phyloP scores from a whole-genome alignment of 1,140 invertebrate genomes.

The Archivesica marissinica region DNA sequence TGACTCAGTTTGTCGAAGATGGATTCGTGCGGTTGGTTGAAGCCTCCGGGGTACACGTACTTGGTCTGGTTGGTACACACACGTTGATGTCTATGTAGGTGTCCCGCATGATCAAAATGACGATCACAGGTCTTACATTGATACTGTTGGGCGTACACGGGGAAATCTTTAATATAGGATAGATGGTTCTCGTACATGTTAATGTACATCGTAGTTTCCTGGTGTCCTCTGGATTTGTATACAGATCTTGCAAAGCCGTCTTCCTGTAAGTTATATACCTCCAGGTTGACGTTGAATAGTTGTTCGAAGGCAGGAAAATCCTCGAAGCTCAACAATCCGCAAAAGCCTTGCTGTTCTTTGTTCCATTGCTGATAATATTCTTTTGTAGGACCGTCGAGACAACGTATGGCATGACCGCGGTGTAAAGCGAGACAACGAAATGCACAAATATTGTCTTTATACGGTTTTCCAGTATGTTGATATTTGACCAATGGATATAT shows the following conservation, averaged over 20 bases:
- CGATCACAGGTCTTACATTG: no score
- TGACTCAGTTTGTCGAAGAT: conserved; percentile 11
- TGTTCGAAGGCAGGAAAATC: conserved; percentile 15
- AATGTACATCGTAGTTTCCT: no score
- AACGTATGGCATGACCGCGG: not conserved
- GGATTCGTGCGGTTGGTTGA: no score
- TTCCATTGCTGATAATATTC: not conserved
- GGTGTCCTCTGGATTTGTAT: not conserved
- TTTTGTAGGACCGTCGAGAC: not conserved
- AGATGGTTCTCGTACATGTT: no score
- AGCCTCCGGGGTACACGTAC: no score
- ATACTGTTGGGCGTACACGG: no score
- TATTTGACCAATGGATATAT: conserved; percentile 19
- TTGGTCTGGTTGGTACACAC: no score
- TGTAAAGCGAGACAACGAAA: no score
- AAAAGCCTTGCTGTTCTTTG: not conserved
- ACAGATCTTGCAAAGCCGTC: not conserved
- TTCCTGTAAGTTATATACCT: not conserved
- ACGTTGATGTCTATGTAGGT: no score
- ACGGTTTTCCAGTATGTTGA: not conserved
- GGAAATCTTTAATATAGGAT: no score
- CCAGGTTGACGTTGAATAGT: not conserved
- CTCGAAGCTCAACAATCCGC: not conserved
- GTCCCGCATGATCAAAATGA: no score
- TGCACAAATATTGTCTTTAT: not conserved